A percentile compares a stretch with the other conserved stretches of the same genome.
Conservation (phyloP, 2,888 invertebrate genomes). For the Idaea aversata region DNA sequence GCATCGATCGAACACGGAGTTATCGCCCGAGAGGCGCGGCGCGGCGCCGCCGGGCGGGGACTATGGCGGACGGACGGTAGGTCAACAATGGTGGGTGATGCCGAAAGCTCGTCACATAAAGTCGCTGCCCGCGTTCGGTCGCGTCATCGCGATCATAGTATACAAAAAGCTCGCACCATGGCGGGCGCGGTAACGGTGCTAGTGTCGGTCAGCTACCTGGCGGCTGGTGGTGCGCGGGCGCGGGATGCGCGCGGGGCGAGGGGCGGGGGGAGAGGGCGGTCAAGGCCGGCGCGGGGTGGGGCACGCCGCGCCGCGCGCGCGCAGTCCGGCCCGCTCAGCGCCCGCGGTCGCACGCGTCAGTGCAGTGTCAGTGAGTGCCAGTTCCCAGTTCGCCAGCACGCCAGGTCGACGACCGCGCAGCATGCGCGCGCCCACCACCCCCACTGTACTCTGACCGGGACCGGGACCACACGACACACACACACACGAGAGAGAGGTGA, state of each 20-base stretch:
- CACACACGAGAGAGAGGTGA: not conserved
- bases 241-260: constrained; percentile 13
- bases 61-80: not conserved
- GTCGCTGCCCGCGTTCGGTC: not conserved
- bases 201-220: constrained; percentile 1
- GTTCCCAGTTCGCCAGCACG: constrained; percentile 33
- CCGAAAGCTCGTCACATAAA: not conserved
- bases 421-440: constrained; percentile 57
- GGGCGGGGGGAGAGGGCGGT: constrained; percentile 46
- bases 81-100: not conserved
- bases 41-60: too few relatives aligned
- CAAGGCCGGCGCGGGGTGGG: constrained; percentile 66
- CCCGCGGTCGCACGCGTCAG: constrained; percentile 35
- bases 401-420: constrained; percentile 71
- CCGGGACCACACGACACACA: constrained; percentile 14
- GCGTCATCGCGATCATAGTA: too few relatives aligned
- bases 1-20: too few relatives aligned
- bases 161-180: not conserved
- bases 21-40: too few relatives aligned
- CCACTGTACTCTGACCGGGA: constrained; percentile 38
- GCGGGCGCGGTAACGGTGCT: not conserved
- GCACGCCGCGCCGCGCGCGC: constrained; percentile 49
- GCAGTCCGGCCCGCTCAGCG: constrained; percentile 34
- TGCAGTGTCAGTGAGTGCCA: constrained; percentile 48
- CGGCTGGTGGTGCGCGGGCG: constrained; percentile 7